Evolutionary conservation across 2,888 invertebrate species (phyloP).

Genomic region (Acronicta leporina): DNA sequence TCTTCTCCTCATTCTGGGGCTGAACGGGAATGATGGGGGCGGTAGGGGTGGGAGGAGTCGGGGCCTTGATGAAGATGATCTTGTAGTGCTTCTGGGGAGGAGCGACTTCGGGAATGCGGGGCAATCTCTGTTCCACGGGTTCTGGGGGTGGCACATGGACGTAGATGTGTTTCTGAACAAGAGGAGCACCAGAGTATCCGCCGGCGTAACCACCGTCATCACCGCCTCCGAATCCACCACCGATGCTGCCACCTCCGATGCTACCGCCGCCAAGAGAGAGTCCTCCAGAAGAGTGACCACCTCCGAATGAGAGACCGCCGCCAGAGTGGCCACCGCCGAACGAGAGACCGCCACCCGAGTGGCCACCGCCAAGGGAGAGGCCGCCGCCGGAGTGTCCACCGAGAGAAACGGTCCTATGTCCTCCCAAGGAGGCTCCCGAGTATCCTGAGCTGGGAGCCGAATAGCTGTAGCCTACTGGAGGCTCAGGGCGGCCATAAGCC

Average conservation of each 20-base stretch:
- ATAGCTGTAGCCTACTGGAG: constrained; percentile 87
- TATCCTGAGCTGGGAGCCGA: constrained; percentile 75
- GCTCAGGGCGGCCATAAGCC: constrained; percentile 84
- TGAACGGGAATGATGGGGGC: constrained; percentile 94
- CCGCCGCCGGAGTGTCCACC: constrained; percentile 57
- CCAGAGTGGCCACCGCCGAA: constrained; percentile 71
- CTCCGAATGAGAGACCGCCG: constrained; percentile 63
- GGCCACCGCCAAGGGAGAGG: constrained; percentile 68
- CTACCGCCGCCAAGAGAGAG: constrained; percentile 55
- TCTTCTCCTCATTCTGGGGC: constrained; percentile 96
- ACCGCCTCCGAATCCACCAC: constrained; percentile 68
- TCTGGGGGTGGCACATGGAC: constrained; percentile 97
- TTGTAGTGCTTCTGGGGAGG: constrained; percentile 96
- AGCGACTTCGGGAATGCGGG: constrained; percentile 90
- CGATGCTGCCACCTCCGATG: constrained; percentile 58
- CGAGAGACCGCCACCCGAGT: constrained; percentile 68
- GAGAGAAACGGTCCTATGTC: constrained; percentile 43
- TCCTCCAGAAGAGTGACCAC: constrained; percentile 65
- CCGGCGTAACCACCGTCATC: constrained; percentile 82
- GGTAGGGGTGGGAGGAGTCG: constrained; percentile 94
- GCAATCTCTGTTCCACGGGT: constrained; percentile 92
- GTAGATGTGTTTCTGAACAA: constrained; percentile 96
- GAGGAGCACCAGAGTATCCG: constrained; percentile 88
- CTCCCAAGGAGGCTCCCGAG: constrained; percentile 66
- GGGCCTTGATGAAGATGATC: constrained; percentile 97